phyloP scores from a whole-genome alignment of 2,113 vertebrate genomes.

The Psammodynastes pulverulentus region DNA sequence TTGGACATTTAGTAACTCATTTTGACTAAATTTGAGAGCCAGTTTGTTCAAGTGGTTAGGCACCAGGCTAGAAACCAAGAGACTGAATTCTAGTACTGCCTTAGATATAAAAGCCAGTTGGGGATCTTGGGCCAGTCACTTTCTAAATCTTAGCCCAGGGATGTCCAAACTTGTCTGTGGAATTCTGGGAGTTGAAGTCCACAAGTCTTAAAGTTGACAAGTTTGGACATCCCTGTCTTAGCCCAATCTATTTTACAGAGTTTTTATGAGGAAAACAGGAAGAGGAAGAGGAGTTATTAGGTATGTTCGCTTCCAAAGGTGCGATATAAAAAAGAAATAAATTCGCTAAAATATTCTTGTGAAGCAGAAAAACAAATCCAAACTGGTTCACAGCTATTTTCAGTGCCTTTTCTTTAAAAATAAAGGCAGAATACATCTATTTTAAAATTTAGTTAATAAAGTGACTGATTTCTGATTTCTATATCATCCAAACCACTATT shows the following conservation, averaged over 20 bases:
- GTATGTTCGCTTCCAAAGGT: not conserved
- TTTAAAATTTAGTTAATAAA: not conserved
- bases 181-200: too few species aligned
- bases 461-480: not conserved
- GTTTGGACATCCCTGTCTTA: too few species aligned
- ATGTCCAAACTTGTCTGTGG: too few species aligned
- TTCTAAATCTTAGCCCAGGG: not conserved
- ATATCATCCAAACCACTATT: not conserved
- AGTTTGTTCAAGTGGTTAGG: not conserved
- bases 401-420: not conserved
- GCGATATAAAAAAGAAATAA: not conserved
- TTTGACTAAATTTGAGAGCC: not conserved
- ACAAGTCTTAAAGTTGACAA: too few species aligned
- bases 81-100: not conserved
- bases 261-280: not conserved
- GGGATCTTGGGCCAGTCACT: not conserved
- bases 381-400: not conserved
- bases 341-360: not conserved
- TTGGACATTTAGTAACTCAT: not conserved
- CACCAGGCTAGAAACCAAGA: not conserved
- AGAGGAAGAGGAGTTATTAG: not conserved
- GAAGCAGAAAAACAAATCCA: not conserved
- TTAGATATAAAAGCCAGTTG: not conserved
- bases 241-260: not conserved
- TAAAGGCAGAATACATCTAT: not conserved